These are phyloP conservation scores for Eupithecia insigniata DNA, from an alignment of 2,888 invertebrate genomes.

Conservation along the genomic window DNA sequence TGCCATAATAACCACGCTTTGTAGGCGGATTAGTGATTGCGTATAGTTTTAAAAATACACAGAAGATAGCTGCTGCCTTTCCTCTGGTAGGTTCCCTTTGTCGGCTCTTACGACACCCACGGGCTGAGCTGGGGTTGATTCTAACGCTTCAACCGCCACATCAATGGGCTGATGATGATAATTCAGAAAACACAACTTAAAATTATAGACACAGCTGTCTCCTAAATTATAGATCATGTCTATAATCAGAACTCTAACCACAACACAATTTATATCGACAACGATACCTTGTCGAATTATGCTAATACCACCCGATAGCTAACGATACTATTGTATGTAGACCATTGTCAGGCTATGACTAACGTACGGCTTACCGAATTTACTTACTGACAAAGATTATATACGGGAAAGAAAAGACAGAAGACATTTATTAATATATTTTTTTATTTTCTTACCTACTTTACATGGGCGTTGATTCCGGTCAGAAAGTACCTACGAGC, in stretches of 20 bases:
- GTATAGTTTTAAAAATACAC: no score
- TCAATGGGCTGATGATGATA: neutral
- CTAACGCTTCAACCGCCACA: no score
- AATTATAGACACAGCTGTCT: neutral
- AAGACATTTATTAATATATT: no score
- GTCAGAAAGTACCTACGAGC: no score
- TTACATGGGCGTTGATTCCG: no score
- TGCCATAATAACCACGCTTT: no score
- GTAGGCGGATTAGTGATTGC: no score
- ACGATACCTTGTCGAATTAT: slow-evolving; percentile 60
- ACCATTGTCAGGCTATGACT: slow-evolving; percentile 55
- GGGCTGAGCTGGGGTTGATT: neutral
- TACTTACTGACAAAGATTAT: slow-evolving; percentile 39
- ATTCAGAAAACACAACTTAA: slow-evolving; percentile 1
- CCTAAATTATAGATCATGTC: slow-evolving; percentile 1
- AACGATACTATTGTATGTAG: slow-evolving; percentile 43
- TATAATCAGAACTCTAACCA: slow-evolving; percentile 17
- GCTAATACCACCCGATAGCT: slow-evolving; percentile 53
- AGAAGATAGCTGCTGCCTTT: no score
- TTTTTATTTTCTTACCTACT: no score
- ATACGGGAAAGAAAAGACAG: neutral
- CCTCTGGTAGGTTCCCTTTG: no score
- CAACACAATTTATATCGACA: slow-evolving; percentile 27
- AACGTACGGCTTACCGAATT: slow-evolving; percentile 52
- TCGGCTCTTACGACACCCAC: neutral